Evolutionary conservation across 2,888 invertebrate species (phyloP).

Genomic region (Colletes collaris): DNA sequence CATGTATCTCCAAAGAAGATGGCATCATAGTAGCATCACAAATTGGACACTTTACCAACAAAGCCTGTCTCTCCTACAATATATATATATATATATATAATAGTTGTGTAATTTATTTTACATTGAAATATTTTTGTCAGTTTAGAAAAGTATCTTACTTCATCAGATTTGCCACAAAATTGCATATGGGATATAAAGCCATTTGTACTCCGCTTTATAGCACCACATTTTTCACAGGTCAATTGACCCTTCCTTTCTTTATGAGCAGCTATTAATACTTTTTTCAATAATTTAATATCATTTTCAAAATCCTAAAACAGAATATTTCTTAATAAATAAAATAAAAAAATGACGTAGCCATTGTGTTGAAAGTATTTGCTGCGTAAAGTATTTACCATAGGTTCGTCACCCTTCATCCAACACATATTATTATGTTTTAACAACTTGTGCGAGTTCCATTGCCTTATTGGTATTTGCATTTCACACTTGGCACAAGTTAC

Average conservation of each 20-base stretch:
- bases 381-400: conserved; percentile 83
- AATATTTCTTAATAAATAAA: background rate
- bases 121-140: background rate
- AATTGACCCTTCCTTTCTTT: conserved; percentile 82
- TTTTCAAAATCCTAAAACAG: conserved; percentile 84
- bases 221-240: conserved; percentile 85
- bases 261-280: conserved; percentile 82
- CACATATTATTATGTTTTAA: conserved; percentile 85
- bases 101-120: conserved; percentile 5
- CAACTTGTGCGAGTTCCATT: conserved; percentile 85
- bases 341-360: too few relatives aligned
- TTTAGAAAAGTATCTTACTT: conserved; percentile 73
- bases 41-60: conserved; percentile 84
- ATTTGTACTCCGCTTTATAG: conserved; percentile 80
- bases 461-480: conserved; percentile 76
- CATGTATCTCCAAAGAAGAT: conserved; percentile 86
- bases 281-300: conserved; percentile 83
- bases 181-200: conserved; percentile 87
- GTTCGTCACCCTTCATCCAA: conserved; percentile 84
- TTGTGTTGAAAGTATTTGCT: too few relatives aligned
- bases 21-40: conserved; percentile 85
- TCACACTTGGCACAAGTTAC: conserved; percentile 84
- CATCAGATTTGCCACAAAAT: conserved; percentile 85
- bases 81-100: background rate
- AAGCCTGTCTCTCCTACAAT: conserved; percentile 76